These are phyloP conservation scores for Dermochelys coriacea DNA, from an alignment of 2,797 vertebrate genomes.

Conservation along the genomic window DNA sequence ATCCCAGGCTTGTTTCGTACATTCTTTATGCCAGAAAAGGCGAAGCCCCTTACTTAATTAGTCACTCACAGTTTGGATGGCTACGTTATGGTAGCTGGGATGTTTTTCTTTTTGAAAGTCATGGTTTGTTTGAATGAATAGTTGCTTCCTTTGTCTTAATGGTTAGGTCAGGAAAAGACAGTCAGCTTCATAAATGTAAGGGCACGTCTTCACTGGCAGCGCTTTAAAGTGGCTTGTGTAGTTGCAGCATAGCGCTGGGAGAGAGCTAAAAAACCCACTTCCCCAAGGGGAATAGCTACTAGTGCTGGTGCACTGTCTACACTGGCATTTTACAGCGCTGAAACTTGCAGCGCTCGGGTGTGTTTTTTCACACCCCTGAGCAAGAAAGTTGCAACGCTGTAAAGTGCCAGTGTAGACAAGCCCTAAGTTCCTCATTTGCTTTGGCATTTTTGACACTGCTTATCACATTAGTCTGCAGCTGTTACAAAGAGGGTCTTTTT, in stretches of 20 bases:
- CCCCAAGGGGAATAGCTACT: too few species aligned
- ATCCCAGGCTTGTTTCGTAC: fast-evolving
- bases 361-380: too few species aligned
- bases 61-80: fast-evolving
- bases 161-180: slow-evolving; percentile 35
- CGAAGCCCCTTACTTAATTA: background rate
- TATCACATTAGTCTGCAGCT: background rate
- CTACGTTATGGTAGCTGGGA: fast-evolving
- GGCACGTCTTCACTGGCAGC: too few species aligned
- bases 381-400: too few species aligned
- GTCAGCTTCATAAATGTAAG: slow-evolving; percentile 25
- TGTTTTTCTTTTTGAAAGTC: background rate
- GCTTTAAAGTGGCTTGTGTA: too few species aligned
- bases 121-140: background rate
- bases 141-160: background rate
- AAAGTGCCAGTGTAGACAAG: too few species aligned
- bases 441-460: slow-evolving; percentile 20
- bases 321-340: too few species aligned
- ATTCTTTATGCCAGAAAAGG: background rate
- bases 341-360: too few species aligned
- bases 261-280: too few species aligned
- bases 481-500: background rate
- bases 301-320: too few species aligned
- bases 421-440: slow-evolving; percentile 5
- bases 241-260: too few species aligned